phyloP scores from a whole-genome alignment of 2,113 vertebrate species.

The Ailurus styani region DNA sequence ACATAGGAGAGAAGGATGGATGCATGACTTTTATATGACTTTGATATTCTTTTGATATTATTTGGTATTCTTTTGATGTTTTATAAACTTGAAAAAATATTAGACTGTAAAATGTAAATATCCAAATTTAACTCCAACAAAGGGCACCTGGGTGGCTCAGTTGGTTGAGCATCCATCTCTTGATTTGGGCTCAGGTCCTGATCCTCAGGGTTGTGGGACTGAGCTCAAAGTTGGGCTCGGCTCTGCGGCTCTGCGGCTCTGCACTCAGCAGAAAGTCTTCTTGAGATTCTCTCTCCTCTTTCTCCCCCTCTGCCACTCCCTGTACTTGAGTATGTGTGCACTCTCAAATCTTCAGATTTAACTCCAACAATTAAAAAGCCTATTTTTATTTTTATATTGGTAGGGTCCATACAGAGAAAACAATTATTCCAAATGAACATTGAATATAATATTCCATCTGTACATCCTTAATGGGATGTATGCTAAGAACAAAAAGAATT shows the following conservation, averaged over 20 bases:
- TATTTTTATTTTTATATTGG: slow-evolving; percentile 15
- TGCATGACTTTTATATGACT: background rate
- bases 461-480: background rate
- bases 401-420: background rate
- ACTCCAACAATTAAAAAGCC: background rate
- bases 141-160: background rate
- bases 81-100: background rate
- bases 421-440: background rate
- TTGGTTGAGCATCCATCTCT: background rate
- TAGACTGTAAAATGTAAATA: background rate
- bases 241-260: too few relatives aligned
- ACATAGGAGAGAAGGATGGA: background rate
- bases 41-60: background rate
- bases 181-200: background rate
- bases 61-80: background rate
- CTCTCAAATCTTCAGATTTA: background rate
- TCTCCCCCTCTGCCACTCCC: background rate
- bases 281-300: background rate
- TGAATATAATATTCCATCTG: background rate
- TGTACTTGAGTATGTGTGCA: background rate
- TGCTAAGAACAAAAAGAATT: background rate
- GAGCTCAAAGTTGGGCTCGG: background rate
- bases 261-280: background rate
- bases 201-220: background rate
- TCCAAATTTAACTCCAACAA: background rate